Base-by-base conservation (phyloP, 2,797 vertebrate species). In the Spondyliosoma cantharus region DNA sequence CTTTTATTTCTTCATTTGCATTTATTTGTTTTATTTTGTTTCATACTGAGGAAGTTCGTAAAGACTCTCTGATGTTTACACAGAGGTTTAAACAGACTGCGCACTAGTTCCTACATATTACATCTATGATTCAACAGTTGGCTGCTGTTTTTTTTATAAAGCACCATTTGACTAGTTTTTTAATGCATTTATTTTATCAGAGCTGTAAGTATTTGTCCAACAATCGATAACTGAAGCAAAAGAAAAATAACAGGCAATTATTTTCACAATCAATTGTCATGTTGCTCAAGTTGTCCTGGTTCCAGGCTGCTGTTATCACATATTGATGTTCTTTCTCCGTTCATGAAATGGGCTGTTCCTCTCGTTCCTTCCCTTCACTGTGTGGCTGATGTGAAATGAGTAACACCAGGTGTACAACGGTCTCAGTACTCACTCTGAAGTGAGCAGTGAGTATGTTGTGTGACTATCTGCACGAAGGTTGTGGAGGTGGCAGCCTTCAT, bases 401-500 rank as follows among this genome's bases (percentile, higher is more conserved):
- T 49, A 49, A 43, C 42, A 59, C 24, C 1, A 4, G 12, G 48
- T 29, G 76, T 45, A 7, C 11, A 37, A 0, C 43, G 56, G 71
- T 78, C 8, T 67, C 6, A 0, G 63, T 1, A 19, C 22, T 61
- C 73, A 27, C 54, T 62, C 76, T 61, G 57, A 79, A 88, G 83
- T 74, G 80, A 83, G 50, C 82, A 70, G 66, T 13, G 83, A 62
- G 76, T 8, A 19, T 2, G 46, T 24, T 63, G 71, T 66, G 57
- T 24, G 57, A 68, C 71, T 66, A 74, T 84, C 87, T 85, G 84
- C 50, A 22, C 45, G 0, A 13, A 74, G 71, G 73, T 54, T 48
- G 57, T 7, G 27, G 56, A 79, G 25, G 63, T 69, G 82, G 76
- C 65, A 77, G 71, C 77, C 48, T 76, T 71, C 79, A 90, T 91